phyloP scores from a whole-genome alignment of 2,797 vertebrate genomes.

The Gambusia yucatana region DNA sequence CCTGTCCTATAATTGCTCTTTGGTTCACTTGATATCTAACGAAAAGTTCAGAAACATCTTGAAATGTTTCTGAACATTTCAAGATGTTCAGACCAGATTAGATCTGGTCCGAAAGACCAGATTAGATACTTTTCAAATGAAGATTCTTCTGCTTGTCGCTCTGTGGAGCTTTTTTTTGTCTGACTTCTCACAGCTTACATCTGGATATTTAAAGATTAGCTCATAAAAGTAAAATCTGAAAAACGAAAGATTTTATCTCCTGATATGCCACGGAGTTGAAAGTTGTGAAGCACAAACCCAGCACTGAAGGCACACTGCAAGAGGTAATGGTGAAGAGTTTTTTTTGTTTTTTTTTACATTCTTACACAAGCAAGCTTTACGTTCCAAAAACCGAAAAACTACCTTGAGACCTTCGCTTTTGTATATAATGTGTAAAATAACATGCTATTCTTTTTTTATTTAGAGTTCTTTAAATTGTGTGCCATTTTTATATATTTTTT shows the following conservation, averaged over 20 bases:
- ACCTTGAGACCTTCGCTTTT: constrained; percentile 51
- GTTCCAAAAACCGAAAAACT: constrained; percentile 36
- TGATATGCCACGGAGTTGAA: constrained; percentile 28
- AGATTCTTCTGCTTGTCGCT: background rate
- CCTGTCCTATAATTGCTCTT: constrained; percentile 19
- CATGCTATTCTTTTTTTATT: constrained; percentile 55
- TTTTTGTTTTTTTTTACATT: constrained; percentile 32
- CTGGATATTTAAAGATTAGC: constrained; percentile 44
- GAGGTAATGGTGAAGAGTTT: constrained; percentile 24
- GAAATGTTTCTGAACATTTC: background rate
- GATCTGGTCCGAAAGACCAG: background rate
- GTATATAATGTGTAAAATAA: constrained; percentile 78
- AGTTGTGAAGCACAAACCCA: constrained; percentile 58
- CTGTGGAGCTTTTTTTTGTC: constrained; percentile 3
- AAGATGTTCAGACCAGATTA: background rate
- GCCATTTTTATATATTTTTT: constrained; percentile 63
- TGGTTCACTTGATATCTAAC: constrained; percentile 6
- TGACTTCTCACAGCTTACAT: constrained; percentile 14
- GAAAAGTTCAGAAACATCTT: constrained; percentile 10
- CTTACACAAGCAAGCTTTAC: constrained; percentile 51
- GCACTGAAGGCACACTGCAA: constrained; percentile 36
- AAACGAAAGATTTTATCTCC: constrained; percentile 24
- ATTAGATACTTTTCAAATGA: constrained; percentile 5
- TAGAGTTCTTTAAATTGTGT: constrained; percentile 53
- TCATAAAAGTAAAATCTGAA: constrained; percentile 27